A percentile compares a stretch with the other conserved stretches of the same genome.
Conservation (phyloP, 2,888 invertebrate genomes). For the Torymus tubicola region DNA sequence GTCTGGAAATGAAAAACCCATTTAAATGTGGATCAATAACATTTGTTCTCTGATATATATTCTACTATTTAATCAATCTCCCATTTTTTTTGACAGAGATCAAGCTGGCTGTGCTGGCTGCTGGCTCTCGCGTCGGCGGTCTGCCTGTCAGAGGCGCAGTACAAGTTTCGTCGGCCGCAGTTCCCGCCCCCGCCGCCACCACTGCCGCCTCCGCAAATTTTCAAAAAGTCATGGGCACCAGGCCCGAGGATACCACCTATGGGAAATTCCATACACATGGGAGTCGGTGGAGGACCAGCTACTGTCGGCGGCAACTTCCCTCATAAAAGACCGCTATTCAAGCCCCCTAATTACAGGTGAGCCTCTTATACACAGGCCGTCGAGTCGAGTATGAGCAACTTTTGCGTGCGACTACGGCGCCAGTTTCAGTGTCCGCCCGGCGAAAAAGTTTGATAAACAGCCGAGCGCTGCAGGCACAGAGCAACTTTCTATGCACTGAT, state of each 20-base stretch:
- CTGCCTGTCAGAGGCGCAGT: conserved; percentile 68
- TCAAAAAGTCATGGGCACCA: conserved; percentile 70
- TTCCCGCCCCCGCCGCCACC: conserved; percentile 68
- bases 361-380: neutral
- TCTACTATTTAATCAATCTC: too few species aligned
- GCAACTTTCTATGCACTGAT: neutral
- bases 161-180: conserved; percentile 73
- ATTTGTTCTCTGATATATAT: too few species aligned
- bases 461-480: too few species aligned
- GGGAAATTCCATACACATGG: conserved; percentile 69
- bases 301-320: conserved; percentile 61
- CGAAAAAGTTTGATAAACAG: conserved; percentile 7
- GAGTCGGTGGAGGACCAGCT: too few species aligned
- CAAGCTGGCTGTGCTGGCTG: conserved; percentile 67
- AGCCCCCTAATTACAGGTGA: conserved; percentile 68
- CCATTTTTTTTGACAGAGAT: conserved; percentile 58
- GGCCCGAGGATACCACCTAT: conserved; percentile 67
- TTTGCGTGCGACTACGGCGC: neutral
- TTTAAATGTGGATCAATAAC: too few species aligned
- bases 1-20: too few species aligned
- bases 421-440: too few species aligned
- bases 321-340: conserved; percentile 67
- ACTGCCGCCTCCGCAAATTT: conserved; percentile 67
- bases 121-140: conserved; percentile 62
- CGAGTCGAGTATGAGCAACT: neutral